Percentiles rank a stretch among this genome's conserved stretches.
Evolutionary conservation across 2,113 vertebrate genomes (phyloP).

Genomic region (Salminus brasiliensis): DNA sequence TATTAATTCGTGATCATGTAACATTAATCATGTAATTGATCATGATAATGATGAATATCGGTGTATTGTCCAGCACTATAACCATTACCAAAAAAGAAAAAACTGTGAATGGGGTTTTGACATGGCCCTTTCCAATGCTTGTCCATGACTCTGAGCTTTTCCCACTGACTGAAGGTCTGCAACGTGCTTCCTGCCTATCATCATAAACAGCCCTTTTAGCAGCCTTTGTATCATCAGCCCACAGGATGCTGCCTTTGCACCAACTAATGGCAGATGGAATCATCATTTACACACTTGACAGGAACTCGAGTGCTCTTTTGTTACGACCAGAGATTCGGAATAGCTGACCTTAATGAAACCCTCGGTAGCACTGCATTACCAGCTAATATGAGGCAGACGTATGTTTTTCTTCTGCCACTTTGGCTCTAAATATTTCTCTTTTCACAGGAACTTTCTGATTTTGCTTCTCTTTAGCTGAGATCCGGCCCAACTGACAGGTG

Average conservation of each 20-base stretch:
- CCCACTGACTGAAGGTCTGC: slow-evolving; percentile 48
- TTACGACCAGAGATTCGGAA: slow-evolving; percentile 45
- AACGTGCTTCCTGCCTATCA: slow-evolving; percentile 53
- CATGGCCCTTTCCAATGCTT: not conserved
- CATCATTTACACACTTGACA: slow-evolving; percentile 60
- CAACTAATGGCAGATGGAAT: slow-evolving; percentile 63
- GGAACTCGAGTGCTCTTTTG: slow-evolving; percentile 54
- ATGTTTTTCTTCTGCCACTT: not conserved
- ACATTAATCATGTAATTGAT: too few relatives aligned
- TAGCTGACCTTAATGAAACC: slow-evolving; percentile 58
- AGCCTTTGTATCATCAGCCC: slow-evolving; percentile 65
- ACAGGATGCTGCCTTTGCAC: slow-evolving; percentile 62
- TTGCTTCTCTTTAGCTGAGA: slow-evolving; percentile 60
- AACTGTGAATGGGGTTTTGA: too few relatives aligned
- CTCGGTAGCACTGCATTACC: slow-evolving; percentile 41
- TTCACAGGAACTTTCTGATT: slow-evolving; percentile 59
- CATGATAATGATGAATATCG: too few relatives aligned
- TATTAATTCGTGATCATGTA: too few relatives aligned
- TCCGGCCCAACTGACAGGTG: slow-evolving; percentile 67
- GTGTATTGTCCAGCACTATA: too few relatives aligned
- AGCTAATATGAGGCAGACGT: not conserved
- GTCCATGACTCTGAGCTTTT: slow-evolving; percentile 15
- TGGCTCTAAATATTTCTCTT: slow-evolving; percentile 21
- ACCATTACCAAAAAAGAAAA: too few relatives aligned
- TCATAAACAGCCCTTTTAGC: slow-evolving; percentile 59